A percentile compares a stretch with the other conserved stretches of the same genome.
Evolutionary conservation across 2,888 invertebrate genomes (phyloP).

Genomic region (Notodonta dromedarius): DNA sequence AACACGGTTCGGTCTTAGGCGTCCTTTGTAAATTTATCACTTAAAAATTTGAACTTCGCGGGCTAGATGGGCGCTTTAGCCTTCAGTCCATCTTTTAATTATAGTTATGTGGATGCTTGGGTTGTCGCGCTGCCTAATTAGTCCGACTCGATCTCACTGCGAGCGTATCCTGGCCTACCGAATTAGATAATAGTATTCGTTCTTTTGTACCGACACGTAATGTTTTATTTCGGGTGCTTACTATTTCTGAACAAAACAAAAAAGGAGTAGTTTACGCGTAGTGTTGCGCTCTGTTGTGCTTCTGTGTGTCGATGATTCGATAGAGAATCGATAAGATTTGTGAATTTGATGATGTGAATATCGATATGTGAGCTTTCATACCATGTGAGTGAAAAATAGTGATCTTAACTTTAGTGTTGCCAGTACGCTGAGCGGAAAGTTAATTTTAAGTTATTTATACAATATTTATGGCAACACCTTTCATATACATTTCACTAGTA

Average conservation of each 20-base stretch:
- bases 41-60: too few species aligned
- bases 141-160: constrained; percentile 30
- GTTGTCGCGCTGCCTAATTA: constrained; percentile 24
- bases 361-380: constrained; percentile 19
- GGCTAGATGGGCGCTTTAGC: too few species aligned
- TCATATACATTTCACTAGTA: too few species aligned
- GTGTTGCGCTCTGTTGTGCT: constrained; percentile 31
- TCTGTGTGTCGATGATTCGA: constrained; percentile 26
- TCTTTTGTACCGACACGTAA: constrained; percentile 26
- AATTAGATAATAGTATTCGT: constrained; percentile 29
- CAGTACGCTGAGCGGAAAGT: constrained; percentile 27
- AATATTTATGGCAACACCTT: constrained; percentile 16
- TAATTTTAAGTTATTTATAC: constrained; percentile 10
- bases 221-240: constrained; percentile 18
- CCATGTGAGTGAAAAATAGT: constrained; percentile 14
- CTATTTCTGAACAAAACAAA: constrained; percentile 8
- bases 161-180: constrained; percentile 37
- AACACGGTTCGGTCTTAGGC: too few species aligned
- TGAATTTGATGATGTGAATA: constrained; percentile 18
- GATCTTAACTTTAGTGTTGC: constrained; percentile 12
- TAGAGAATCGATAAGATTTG: constrained; percentile 16
- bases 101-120: background rate
- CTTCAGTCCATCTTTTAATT: too few species aligned
- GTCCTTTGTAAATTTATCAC: too few species aligned
- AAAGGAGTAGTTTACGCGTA: constrained; percentile 25